Base-by-base conservation (phyloP, 2,888 invertebrate genomes). In the Sphecodes monilicornis region DNA sequence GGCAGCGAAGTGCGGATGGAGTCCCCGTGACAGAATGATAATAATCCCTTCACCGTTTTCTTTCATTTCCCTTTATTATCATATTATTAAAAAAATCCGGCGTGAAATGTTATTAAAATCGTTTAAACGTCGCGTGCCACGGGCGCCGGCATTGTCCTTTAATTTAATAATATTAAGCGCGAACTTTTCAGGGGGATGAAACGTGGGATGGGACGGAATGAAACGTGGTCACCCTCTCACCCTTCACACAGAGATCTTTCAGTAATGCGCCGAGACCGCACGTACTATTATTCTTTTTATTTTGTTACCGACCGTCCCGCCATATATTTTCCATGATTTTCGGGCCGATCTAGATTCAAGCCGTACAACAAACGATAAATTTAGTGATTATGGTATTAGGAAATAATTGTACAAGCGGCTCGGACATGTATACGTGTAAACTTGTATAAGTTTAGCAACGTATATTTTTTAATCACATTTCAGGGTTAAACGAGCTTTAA, bases 31-130 rank as follows among this genome's bases (percentile, higher is more conserved):
- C 92, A 92, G 90, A 92, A 92, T 92, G 93, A 94, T 94, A 91
- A 91, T 91, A 93, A 93, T 93, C 93, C 91, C 91, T 91, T 90
- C 89, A 91, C 91, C 92, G 92, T 92, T 93, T 93, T 93, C 92
- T 94, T 93, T 93, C 94, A 94, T 93, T 94, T 90, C 92, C 90
- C 93, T 93, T 93, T 93, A 94, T 94, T 94, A 94, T 94, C 94
- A 94, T 94, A 94, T 94, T 94, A 94, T 94, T 94, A 92, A 94
- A 94, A 93, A 94, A 94, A 93, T 93, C 86, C 78, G 50, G 92
- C 93, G 94, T 93, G 94, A 94, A 94, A 94, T 93, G 92, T 93
- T 93, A 94, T 94, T 94, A 93, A 94, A 94, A 91, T 92, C 92
- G 92, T 86, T 93, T 93, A 92, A 93, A 93, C 91, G 92, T 90